These are phyloP conservation scores for Phrynosoma blainvillii DNA, from an alignment of 2,113 vertebrate species.

Conservation along the genomic window DNA sequence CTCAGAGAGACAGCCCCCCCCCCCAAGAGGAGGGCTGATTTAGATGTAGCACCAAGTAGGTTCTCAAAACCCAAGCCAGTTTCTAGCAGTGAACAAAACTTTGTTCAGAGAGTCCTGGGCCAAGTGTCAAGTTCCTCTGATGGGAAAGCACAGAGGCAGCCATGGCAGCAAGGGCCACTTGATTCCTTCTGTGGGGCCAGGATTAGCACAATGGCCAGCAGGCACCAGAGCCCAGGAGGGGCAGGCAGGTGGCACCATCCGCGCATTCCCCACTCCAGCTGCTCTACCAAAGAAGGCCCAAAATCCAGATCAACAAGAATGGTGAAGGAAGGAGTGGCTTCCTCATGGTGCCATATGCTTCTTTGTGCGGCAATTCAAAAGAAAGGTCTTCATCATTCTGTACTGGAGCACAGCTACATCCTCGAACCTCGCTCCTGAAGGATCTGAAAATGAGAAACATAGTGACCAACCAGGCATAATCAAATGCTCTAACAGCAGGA, in stretches of 20 bases:
- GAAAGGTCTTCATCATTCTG: conserved; percentile 69
- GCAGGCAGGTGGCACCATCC: not conserved
- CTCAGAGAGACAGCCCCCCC: conserved; percentile 29
- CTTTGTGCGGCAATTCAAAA: conserved; percentile 78
- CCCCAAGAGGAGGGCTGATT: conserved; percentile 51
- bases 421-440: conserved; percentile 96
- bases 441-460: conserved; percentile 81
- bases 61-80: conserved; percentile 61
- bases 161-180: no score
- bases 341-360: conserved; percentile 73
- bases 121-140: conserved; percentile 50
- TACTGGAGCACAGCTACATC: conserved; percentile 85
- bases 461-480: conserved; percentile 40
- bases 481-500: conserved; percentile 11
- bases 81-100: conserved; percentile 45
- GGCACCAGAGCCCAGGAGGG: not conserved
- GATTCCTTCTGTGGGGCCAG: conserved; percentile 44
- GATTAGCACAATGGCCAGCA: conserved; percentile 41
- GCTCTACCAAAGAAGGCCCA: conserved; percentile 69
- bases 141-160: no score
- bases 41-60: conserved; percentile 77
- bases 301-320: conserved; percentile 71
- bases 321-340: conserved; percentile 76
- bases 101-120: conserved; percentile 54
- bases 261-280: conserved; percentile 33